phyloP scores from a whole-genome alignment of 2,888 invertebrate genomes.

The Altica lythri region DNA sequence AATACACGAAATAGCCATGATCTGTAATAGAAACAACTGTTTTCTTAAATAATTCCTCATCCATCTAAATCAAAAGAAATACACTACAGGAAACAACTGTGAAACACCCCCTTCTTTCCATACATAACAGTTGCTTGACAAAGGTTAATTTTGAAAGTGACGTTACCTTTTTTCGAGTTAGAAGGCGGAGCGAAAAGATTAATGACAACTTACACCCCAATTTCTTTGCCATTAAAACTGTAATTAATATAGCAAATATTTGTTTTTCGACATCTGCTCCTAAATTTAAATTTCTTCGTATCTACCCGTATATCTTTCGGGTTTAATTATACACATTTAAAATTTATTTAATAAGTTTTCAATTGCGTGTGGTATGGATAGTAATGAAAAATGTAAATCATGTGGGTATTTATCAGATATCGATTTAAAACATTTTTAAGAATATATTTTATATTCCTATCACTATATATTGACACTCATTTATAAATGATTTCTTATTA shows the following conservation, averaged over 20 bases:
- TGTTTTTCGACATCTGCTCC: constrained; percentile 34
- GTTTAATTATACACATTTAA: constrained; percentile 9
- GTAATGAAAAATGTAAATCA: neutral
- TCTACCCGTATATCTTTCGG: constrained; percentile 14
- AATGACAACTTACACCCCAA: constrained; percentile 29
- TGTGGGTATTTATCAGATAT: constrained; percentile 13
- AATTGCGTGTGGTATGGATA: constrained; percentile 9
- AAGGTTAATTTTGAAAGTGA: constrained; percentile 45
- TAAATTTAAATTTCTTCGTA: neutral
- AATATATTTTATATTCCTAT: too few species aligned
- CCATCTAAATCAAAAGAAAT: neutral
- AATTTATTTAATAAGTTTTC: constrained; percentile 11
- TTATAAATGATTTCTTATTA: too few species aligned
- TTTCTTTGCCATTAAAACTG: constrained; percentile 25
- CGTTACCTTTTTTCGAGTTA: constrained; percentile 39
- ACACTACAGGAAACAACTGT: neutral
- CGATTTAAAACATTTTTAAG: constrained; percentile 2
- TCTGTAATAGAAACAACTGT: neutral
- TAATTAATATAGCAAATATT: constrained; percentile 46
- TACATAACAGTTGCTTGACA: constrained; percentile 45
- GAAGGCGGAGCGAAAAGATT: constrained; percentile 41
- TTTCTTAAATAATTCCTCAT: too few species aligned
- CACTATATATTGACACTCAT: too few species aligned
- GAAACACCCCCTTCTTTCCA: constrained; percentile 8
- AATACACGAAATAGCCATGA: neutral